Evolutionary conservation across 2,888 invertebrate species (phyloP).

Genomic region (Protodeltote pygarga): DNA sequence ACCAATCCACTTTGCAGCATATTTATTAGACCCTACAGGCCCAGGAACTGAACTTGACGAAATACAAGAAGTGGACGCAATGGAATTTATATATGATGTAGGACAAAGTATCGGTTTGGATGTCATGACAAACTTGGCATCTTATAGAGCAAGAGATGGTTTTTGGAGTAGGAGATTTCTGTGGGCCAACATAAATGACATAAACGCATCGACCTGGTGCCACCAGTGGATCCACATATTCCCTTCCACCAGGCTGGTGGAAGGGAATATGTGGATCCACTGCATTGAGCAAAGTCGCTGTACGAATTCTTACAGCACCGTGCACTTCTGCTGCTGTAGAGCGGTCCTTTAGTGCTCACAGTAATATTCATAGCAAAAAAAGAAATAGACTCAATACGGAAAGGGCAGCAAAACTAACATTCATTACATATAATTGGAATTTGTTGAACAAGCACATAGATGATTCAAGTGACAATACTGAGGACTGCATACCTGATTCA

Average conservation of each 20-base stretch:
- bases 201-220: slow-evolving; percentile 20
- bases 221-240: too few relatives aligned
- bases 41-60: slow-evolving; percentile 9
- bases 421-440: slow-evolving; percentile 15
- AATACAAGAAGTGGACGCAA: slow-evolving; percentile 21
- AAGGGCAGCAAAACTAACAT: slow-evolving; percentile 15
- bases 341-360: slow-evolving; percentile 15
- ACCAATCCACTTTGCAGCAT: slow-evolving; percentile 20
- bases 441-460: background rate
- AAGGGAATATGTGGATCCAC: slow-evolving; percentile 21
- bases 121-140: slow-evolving; percentile 7
- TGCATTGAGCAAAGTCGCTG: slow-evolving; percentile 14
- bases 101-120: slow-evolving; percentile 3
- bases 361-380: slow-evolving; percentile 9
- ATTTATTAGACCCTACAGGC: slow-evolving; percentile 8
- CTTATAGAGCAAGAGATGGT: slow-evolving; percentile 16
- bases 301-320: slow-evolving; percentile 20
- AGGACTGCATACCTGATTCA: too few relatives aligned
- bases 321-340: slow-evolving; percentile 25
- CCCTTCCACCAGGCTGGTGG: slow-evolving; percentile 29
- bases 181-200: slow-evolving; percentile 9
- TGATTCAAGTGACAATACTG: background rate
- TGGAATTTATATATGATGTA: slow-evolving; percentile 23
- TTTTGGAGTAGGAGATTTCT: slow-evolving; percentile 16
- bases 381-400: slow-evolving; percentile 11